Conservation (phyloP, 2,797 vertebrate species). For the Apogon hyalosoma region DNA sequence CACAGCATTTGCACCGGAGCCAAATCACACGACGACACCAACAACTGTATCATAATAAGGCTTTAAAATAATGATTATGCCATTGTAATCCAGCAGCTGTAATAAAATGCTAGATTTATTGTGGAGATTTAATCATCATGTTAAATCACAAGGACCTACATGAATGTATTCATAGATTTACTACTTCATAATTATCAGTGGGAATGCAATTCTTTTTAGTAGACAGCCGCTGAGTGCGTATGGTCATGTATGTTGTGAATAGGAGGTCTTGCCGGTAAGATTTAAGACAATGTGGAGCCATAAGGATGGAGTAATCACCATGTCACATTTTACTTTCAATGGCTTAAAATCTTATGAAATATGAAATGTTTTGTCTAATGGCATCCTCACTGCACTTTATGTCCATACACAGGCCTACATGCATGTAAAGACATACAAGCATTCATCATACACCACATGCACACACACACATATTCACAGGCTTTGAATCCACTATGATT, state of each 20-base stretch:
- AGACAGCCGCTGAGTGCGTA: background rate
- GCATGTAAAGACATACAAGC: constrained; percentile 12
- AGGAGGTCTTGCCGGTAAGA: background rate
- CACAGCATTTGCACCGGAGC: background rate
- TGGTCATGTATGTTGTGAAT: constrained; percentile 6
- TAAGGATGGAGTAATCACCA: constrained; percentile 7
- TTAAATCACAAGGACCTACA: constrained; percentile 41
- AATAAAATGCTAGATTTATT: constrained; percentile 34
- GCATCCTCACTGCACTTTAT: constrained; percentile 9
- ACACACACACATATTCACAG: background rate
- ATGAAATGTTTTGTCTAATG: constrained; percentile 38
- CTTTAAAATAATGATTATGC: constrained; percentile 46
- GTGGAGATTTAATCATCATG: constrained; percentile 40
- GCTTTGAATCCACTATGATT: constrained; percentile 32
- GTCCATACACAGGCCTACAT: constrained; percentile 17
- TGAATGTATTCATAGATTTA: constrained; percentile 60
- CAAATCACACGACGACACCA: constrained; percentile 17
- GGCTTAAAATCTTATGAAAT: constrained; percentile 34
- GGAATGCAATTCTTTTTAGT: constrained; percentile 51
- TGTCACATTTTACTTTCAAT: constrained; percentile 39
- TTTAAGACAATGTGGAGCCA: constrained; percentile 15
- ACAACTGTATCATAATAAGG: constrained; percentile 35
- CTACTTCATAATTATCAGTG: constrained; percentile 34
- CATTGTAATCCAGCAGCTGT: constrained; percentile 29
- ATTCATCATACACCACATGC: constrained; percentile 21